Evolutionary conservation across 2,888 invertebrate genomes (phyloP).

Genomic region (Drosophila macrospina): DNA sequence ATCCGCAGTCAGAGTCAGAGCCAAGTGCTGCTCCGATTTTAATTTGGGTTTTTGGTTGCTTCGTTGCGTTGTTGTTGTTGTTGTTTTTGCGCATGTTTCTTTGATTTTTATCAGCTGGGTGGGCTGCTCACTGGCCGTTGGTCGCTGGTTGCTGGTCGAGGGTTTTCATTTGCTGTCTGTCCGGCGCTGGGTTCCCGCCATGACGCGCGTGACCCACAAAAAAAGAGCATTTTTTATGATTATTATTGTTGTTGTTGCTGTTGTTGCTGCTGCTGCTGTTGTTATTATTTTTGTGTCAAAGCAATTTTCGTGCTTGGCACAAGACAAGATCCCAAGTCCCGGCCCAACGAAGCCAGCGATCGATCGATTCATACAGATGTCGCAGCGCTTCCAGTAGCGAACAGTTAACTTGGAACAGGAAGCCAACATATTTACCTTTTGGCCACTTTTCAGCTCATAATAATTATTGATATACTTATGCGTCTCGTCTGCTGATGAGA

Average conservation of each 20-base stretch:
- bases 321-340: constrained; percentile 46
- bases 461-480: constrained; percentile 70
- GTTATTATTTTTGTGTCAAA: constrained; percentile 74
- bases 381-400: constrained; percentile 50
- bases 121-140: constrained; percentile 58
- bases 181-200: constrained; percentile 34
- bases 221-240: constrained; percentile 20
- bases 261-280: constrained; percentile 19
- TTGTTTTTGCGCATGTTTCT: constrained; percentile 79
- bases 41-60: constrained; percentile 70
- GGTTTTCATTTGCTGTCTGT: constrained; percentile 50
- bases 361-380: constrained; percentile 49
- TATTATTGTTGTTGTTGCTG: constrained; percentile 18
- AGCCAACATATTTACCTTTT: constrained; percentile 70
- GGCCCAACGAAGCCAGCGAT: constrained; percentile 15
- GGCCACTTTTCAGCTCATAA: constrained; percentile 77
- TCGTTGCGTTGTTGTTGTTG: constrained; percentile 33
- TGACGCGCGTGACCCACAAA: constrained; percentile 83
- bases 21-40: constrained; percentile 75
- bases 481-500: constrained; percentile 8
- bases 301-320: constrained; percentile 79
- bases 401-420: constrained; percentile 53
- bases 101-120: constrained; percentile 81
- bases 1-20: constrained; percentile 23
- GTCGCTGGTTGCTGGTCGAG: constrained; percentile 50